These are phyloP conservation scores for Glaucidium brasilianum DNA, from an alignment of 2,113 vertebrate genomes.

Conservation along the genomic window DNA sequence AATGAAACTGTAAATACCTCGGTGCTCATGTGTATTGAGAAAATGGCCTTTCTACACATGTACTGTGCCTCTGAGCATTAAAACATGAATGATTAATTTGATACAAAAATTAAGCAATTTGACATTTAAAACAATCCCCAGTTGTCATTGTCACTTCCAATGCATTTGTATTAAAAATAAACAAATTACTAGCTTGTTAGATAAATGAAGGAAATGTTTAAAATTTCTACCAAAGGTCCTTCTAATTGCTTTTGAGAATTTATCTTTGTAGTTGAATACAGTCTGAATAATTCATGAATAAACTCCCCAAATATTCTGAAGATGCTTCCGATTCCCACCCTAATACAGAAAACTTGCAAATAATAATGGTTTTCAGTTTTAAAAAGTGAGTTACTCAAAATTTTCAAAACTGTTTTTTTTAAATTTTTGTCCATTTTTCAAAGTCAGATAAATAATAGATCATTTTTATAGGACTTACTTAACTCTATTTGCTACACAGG, in stretches of 20 bases:
- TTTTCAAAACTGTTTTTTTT: background rate
- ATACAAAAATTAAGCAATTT: background rate
- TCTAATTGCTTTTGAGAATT: background rate
- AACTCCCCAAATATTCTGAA: background rate
- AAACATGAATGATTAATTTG: slow-evolving; percentile 1
- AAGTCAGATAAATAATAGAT: background rate
- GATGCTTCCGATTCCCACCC: background rate
- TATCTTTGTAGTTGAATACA: background rate
- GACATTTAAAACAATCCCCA: slow-evolving; percentile 8
- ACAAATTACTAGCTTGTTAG: slow-evolving; percentile 15
- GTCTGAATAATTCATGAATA: background rate
- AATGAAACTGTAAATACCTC: background rate
- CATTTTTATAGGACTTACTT: background rate
- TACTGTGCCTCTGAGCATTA: background rate
- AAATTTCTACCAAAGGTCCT: background rate
- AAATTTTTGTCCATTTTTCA: background rate
- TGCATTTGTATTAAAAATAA: slow-evolving; percentile 2
- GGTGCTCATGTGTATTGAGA: background rate
- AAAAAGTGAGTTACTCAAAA: background rate
- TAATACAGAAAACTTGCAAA: background rate
- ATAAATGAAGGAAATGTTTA: slow-evolving; percentile 1
- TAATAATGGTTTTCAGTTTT: background rate
- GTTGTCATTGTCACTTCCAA: background rate
- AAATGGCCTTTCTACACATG: background rate
- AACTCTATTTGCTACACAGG: background rate